Evolutionary conservation across 2,888 invertebrate species (phyloP).

Genomic region (Poecilus cupreus): DNA sequence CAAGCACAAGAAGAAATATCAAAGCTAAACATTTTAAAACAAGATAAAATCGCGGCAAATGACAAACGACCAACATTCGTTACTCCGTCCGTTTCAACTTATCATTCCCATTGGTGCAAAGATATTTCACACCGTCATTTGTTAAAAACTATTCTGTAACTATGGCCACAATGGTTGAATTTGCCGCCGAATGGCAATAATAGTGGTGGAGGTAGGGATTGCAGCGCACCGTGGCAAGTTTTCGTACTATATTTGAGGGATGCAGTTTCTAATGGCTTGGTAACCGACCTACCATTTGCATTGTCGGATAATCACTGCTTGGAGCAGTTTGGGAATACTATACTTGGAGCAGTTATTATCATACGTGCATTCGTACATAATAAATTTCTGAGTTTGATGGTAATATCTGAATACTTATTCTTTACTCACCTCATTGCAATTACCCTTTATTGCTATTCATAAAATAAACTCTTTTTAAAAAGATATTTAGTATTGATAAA

Average conservation of each 20-base stretch:
- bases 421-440: too few relatives aligned
- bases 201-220: not conserved
- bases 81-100: slow-evolving; percentile 1
- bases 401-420: too few relatives aligned
- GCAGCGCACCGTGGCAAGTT: slow-evolving; percentile 12
- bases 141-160: slow-evolving; percentile 16
- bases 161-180: not conserved
- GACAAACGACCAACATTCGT: slow-evolving; percentile 17
- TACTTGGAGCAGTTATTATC: slow-evolving; percentile 3
- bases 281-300: slow-evolving; percentile 22
- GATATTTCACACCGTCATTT: not conserved
- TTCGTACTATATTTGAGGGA: slow-evolving; percentile 13
- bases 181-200: not conserved
- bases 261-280: slow-evolving; percentile 16
- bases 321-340: slow-evolving; percentile 6
- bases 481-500: too few relatives aligned
- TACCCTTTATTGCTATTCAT: too few relatives aligned
- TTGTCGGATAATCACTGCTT: slow-evolving; percentile 27
- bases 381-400: not conserved
- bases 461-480: too few relatives aligned
- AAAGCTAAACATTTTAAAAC: slow-evolving; percentile 25
- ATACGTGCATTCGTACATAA: slow-evolving; percentile 12
- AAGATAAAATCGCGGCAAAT: slow-evolving; percentile 20
- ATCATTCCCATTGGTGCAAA: not conserved
- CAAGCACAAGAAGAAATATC: not conserved